phyloP scores from a whole-genome alignment of 2,113 vertebrate species.

The Hypanus sabinus region DNA sequence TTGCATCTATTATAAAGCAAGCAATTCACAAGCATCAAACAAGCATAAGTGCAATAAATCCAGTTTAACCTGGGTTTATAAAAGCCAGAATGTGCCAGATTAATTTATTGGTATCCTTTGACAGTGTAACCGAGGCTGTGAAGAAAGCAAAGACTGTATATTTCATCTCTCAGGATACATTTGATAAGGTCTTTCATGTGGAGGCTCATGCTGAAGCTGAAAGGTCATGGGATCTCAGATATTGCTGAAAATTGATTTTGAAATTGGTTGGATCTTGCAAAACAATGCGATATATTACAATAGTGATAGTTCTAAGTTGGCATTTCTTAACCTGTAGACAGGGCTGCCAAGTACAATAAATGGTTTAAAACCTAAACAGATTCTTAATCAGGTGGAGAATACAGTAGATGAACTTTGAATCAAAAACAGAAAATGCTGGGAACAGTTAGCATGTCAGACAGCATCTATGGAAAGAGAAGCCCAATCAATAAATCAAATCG shows the following conservation, averaged over 20 bases:
- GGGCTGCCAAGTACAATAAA: neutral
- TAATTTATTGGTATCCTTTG: neutral
- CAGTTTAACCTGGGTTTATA: neutral
- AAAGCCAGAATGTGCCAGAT: neutral
- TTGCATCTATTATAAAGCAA: conserved; percentile 20
- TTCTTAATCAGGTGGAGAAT: neutral
- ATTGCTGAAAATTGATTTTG: conserved; percentile 15
- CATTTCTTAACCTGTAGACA: neutral
- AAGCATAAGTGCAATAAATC: conserved; percentile 7
- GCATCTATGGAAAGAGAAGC: too few relatives aligned
- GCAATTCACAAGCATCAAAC: neutral
- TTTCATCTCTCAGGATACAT: neutral
- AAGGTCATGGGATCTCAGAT: conserved; percentile 24
- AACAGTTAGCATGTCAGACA: too few relatives aligned
- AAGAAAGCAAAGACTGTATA: neutral
- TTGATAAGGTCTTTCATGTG: neutral
- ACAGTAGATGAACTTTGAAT: neutral
- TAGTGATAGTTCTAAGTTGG: neutral
- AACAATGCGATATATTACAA: neutral
- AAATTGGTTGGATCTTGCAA: neutral
- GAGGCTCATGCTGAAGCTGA: neutral
- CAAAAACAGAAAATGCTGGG: too few relatives aligned
- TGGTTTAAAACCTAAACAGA: neutral
- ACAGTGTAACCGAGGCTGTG: neutral
- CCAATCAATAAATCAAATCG: too few relatives aligned